Evolutionary conservation across 1,140 invertebrate genomes (phyloP).

Genomic region (Calliphora vicina): DNA sequence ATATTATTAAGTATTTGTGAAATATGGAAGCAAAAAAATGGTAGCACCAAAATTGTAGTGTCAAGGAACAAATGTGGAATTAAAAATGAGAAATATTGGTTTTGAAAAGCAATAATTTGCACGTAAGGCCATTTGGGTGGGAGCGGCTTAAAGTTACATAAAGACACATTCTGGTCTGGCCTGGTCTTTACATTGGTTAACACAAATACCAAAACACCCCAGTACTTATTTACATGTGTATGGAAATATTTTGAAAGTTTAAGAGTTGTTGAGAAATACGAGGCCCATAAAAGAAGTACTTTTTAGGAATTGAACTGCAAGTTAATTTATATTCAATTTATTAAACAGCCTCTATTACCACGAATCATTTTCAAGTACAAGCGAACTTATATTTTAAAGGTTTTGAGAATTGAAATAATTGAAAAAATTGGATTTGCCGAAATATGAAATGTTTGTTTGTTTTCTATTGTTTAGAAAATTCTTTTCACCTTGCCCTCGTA

Average conservation of each 20-base stretch:
- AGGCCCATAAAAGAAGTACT: too few species aligned
- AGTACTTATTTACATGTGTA: not conserved
- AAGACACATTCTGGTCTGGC: not conserved
- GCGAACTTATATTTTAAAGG: too few species aligned
- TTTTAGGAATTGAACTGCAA: too few species aligned
- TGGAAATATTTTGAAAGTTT: not conserved
- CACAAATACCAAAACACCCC: not conserved
- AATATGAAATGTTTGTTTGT: too few species aligned
- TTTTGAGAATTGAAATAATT: too few species aligned
- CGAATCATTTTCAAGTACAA: too few species aligned
- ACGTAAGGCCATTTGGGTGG: slow-evolving; percentile 7
- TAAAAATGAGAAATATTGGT: not conserved
- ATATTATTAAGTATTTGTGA: not conserved
- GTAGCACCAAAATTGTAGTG: not conserved
- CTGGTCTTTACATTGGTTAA: not conserved
- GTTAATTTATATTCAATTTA: too few species aligned
- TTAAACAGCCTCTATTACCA: too few species aligned
- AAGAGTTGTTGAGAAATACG: not conserved
- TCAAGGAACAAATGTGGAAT: not conserved
- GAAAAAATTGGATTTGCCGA: too few species aligned
- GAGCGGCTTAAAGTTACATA: not conserved
- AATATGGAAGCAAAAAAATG: not conserved
- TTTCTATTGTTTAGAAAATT: too few species aligned
- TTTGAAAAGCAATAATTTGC: slow-evolving; percentile 5
- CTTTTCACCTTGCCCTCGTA: too few species aligned